phyloP scores from a whole-genome alignment of 2,888 invertebrate genomes.

The Hydroisotoma schaefferi region DNA sequence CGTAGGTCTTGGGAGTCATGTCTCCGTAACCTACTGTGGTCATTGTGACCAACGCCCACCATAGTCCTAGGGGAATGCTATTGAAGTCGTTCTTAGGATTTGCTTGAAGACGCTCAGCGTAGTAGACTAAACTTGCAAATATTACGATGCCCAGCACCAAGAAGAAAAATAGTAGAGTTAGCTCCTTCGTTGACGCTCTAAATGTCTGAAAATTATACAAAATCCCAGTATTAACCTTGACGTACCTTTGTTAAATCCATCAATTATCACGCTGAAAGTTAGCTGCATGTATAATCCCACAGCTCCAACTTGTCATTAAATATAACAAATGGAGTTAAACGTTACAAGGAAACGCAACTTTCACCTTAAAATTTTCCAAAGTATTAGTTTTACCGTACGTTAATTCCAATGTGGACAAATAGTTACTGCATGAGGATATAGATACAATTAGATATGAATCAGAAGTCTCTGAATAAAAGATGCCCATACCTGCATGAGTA shows the following conservation, averaged over 20 bases:
- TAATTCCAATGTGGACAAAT: background rate
- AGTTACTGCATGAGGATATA: background rate
- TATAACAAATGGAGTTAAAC: too few species aligned
- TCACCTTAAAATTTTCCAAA: too few species aligned
- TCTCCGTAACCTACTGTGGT: conserved; percentile 98
- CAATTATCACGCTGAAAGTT: background rate
- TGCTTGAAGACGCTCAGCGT: conserved; percentile 92
- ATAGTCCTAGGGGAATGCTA: conserved; percentile 93
- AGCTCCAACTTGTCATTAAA: too few species aligned
- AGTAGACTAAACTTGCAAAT: conserved; percentile 96
- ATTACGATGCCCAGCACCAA: conserved; percentile 95
- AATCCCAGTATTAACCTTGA: background rate
- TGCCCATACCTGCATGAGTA: conserved; percentile 81
- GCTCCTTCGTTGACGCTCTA: conserved; percentile 93
- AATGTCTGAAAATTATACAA: conserved; percentile 61
- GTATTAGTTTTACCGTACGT: too few species aligned
- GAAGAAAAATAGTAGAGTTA: conserved; percentile 94
- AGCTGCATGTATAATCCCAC: background rate
- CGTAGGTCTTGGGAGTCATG: conserved; percentile 97
- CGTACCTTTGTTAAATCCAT: too few species aligned
- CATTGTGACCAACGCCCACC: conserved; percentile 97
- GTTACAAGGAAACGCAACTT: too few species aligned
- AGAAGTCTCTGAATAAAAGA: too few species aligned
- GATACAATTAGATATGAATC: background rate
- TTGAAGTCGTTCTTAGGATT: conserved; percentile 97